These are phyloP conservation scores for Salvator merianae DNA, from an alignment of 2,113 vertebrate species.

Conservation along the genomic window DNA sequence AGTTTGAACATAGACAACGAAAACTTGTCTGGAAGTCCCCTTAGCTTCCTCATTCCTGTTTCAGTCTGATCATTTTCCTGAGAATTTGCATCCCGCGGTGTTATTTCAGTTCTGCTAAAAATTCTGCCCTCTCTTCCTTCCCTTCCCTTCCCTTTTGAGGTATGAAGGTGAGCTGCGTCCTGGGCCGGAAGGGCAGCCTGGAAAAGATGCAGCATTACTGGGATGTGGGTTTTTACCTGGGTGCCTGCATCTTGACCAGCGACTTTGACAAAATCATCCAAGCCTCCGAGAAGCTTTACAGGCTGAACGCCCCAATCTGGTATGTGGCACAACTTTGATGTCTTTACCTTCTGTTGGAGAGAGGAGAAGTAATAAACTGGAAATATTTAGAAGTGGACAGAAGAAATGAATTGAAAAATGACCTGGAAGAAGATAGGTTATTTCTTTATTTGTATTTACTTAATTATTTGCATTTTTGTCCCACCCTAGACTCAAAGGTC, in stretches of 20 bases:
- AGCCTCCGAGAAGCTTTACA: conserved; percentile 89
- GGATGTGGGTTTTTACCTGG: conserved; percentile 92
- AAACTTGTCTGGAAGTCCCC: background rate
- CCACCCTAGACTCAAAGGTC: too few species aligned
- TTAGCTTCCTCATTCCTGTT: background rate
- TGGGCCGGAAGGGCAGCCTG: conserved; percentile 86
- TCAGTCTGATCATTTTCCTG: background rate
- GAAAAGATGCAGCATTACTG: conserved; percentile 92
- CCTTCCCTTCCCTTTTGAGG: conserved; percentile 63
- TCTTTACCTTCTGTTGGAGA: background rate
- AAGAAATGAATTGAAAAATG: background rate
- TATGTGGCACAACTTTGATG: conserved; percentile 58
- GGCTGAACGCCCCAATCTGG: conserved; percentile 87
- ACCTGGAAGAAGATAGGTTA: background rate
- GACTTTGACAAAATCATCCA: conserved; percentile 84
- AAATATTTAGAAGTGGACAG: background rate
- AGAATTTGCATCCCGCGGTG: background rate
- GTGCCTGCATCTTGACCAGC: conserved; percentile 84
- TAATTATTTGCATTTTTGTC: too few species aligned
- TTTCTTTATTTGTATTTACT: too few species aligned
- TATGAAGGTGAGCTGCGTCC: conserved; percentile 84
- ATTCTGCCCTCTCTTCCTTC: background rate
- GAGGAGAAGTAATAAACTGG: accelerated
- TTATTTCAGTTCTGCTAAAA: background rate
- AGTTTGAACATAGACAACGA: background rate